Percentiles rank a stretch among this genome's conserved stretches.
These are phyloP conservation scores for Serripes groenlandicus DNA, from an alignment of 2,888 invertebrate species.

Conservation along the genomic window DNA sequence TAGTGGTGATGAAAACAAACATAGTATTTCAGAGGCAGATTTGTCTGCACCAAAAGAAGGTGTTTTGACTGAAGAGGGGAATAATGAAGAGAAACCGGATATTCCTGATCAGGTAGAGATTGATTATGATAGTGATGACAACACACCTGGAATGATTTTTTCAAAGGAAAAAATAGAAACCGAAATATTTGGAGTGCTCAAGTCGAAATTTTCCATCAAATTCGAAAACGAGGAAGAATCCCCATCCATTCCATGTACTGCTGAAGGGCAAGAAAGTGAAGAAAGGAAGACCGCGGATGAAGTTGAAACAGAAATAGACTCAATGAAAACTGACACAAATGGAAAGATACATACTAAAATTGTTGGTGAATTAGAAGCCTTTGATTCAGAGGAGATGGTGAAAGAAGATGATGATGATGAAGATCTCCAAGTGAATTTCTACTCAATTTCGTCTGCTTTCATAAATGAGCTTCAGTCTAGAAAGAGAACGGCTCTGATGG, in stretches of 20 bases:
- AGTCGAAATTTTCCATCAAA: constrained; percentile 17
- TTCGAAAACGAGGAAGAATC: constrained; percentile 9
- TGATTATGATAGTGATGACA: not conserved
- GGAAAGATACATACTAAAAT: not conserved
- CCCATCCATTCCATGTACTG: not conserved
- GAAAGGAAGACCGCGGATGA: not conserved
- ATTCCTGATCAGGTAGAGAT: not conserved
- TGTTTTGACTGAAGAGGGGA: not conserved
- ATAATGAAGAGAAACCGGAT: not conserved
- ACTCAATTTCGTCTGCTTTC: constrained; percentile 57
- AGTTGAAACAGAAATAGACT: not conserved
- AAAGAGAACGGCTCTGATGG: constrained; percentile 42
- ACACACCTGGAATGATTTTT: not conserved
- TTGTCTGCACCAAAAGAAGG: no score
- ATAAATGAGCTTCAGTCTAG: constrained; percentile 48
- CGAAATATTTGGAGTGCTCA: constrained; percentile 35
- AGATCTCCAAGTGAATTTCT: constrained; percentile 37
- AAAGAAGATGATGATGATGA: constrained; percentile 1
- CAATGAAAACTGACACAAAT: not conserved
- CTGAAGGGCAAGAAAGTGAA: not conserved
- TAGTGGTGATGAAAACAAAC: not conserved
- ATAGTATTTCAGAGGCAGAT: not conserved
- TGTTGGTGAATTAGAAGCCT: not conserved
- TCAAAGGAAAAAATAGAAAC: constrained; percentile 14
- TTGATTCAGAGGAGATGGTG: not conserved